Base-by-base conservation (phyloP, 1,140 invertebrate genomes). In the Chymomyza costata region DNA sequence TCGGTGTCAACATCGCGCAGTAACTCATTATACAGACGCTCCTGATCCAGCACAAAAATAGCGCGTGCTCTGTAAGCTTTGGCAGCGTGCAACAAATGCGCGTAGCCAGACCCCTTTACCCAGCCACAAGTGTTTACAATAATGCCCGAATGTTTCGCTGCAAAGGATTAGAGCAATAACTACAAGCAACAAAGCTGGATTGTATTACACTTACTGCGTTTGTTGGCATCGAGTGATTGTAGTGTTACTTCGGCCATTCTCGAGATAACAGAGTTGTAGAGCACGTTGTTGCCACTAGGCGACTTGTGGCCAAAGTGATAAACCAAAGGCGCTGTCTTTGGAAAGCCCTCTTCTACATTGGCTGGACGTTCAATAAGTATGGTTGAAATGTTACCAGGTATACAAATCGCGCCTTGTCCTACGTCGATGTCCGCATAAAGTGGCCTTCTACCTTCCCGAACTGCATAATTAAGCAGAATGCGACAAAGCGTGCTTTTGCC, bases 111-210 rank as follows among this genome's bases (percentile, higher is more conserved):
- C 1, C 91, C 94, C 87, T 97, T 96, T 0, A 99, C 92, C 97
- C 97, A 99, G 1, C 97, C 97, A 81, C 96, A 97, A 0, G 98
- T 99, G 83, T 99, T 99, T 41, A 99, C 97, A 25, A 99, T 92
- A 1, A 96, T 93, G n/a, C 98, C 98, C 18, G 96, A 97, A 32
- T 89, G 89, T 83, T 93, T 92, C 0, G 93, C 93, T 93, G 80
- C 7, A 87, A 86, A 82, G 66, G 85, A 86, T 61, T 66, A 31
- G 11, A 25, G 2, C 2, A 25, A 18, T 19, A 14, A 6, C 6
- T n/a, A n/a, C n/a, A n/a, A n/a, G n/a, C n/a, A n/a, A n/a, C n/a
- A n/a, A 3, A 13, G 8, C 10, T 31, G 0, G 6, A 5, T 7
- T 14, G 0, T 21, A 2, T 34, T 7, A 13, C 10, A 67, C 82